phyloP scores from a whole-genome alignment of 1,140 invertebrate species.

The Bombus huntii region DNA sequence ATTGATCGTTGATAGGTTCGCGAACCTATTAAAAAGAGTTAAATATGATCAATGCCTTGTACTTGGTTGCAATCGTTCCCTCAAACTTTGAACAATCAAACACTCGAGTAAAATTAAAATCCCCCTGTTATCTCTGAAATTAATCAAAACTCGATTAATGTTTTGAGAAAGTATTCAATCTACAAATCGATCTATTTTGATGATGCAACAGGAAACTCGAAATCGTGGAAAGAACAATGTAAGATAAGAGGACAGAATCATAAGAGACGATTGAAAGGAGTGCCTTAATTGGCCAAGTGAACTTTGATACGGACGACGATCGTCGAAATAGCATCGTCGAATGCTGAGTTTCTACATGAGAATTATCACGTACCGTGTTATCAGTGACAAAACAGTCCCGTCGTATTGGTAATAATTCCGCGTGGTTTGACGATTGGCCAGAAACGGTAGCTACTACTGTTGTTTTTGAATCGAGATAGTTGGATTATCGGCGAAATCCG shows the following conservation, averaged over 20 bases:
- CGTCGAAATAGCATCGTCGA: background rate
- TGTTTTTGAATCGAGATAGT: slow-evolving; percentile 54
- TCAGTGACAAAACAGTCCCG: slow-evolving; percentile 51
- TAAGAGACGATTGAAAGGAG: background rate
- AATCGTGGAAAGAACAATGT: background rate
- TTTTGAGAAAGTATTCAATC: background rate
- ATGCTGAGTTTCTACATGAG: slow-evolving; percentile 34
- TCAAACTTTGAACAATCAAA: too few species aligned
- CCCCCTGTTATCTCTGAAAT: background rate
- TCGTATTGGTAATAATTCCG: slow-evolving; percentile 47
- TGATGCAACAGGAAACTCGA: background rate
- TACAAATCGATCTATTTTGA: background rate
- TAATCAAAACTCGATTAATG: background rate
- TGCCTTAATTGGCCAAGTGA: slow-evolving; percentile 1
- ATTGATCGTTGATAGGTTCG: too few species aligned
- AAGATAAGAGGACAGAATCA: background rate
- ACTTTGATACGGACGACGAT: slow-evolving; percentile 24
- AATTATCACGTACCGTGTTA: slow-evolving; percentile 52
- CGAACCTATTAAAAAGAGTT: too few species aligned
- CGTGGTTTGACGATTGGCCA: slow-evolving; percentile 1
- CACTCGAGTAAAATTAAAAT: too few species aligned
- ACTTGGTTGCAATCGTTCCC: too few species aligned
- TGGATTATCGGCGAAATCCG: slow-evolving; percentile 47
- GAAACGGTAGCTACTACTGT: background rate
- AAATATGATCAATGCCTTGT: too few species aligned